Evolutionary conservation across 2,888 invertebrate genomes (phyloP).

Genomic region (Pseudanteris insignis): DNA sequence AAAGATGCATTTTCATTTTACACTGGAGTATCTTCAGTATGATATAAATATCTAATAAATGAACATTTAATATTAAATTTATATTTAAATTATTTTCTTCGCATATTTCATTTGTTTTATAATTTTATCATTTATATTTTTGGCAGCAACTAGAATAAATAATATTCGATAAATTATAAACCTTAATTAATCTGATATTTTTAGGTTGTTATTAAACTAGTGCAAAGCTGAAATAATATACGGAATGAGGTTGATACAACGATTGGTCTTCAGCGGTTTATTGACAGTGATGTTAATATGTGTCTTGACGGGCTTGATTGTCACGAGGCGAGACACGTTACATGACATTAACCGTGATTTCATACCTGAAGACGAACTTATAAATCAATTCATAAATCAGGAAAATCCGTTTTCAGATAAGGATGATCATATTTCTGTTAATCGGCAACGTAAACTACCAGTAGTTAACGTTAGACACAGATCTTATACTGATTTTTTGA

Average conservation of each 20-base stretch:
- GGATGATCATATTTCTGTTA: constrained; percentile 46
- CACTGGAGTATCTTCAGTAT: too few relatives aligned
- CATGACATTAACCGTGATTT: constrained; percentile 59
- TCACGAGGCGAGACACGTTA: constrained; percentile 58
- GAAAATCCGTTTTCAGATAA: constrained; percentile 57
- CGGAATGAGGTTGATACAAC: constrained; percentile 61
- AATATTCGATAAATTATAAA: too few relatives aligned
- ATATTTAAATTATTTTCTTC: too few relatives aligned
- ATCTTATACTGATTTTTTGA: constrained; percentile 21
- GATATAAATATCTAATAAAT: too few relatives aligned
- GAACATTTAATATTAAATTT: too few relatives aligned
- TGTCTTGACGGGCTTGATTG: constrained; percentile 59
- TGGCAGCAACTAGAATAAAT: too few relatives aligned
- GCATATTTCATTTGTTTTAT: too few relatives aligned
- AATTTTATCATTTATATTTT: too few relatives aligned
- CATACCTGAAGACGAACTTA: constrained; percentile 59
- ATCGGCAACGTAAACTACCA: constrained; percentile 18
- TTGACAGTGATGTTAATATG: constrained; percentile 62
- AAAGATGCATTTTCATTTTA: too few relatives aligned
- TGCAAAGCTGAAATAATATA: too few relatives aligned
- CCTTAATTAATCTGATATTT: too few relatives aligned
- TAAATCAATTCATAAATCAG: constrained; percentile 60
- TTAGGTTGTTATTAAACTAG: too few relatives aligned
- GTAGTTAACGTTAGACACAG: constrained; percentile 49
- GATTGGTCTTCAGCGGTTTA: constrained; percentile 62